Evolutionary conservation across 2,888 invertebrate genomes (phyloP), one percentile per base, ranked within the genome.

Genomic region (Megastigmus dorsalis): DNA sequence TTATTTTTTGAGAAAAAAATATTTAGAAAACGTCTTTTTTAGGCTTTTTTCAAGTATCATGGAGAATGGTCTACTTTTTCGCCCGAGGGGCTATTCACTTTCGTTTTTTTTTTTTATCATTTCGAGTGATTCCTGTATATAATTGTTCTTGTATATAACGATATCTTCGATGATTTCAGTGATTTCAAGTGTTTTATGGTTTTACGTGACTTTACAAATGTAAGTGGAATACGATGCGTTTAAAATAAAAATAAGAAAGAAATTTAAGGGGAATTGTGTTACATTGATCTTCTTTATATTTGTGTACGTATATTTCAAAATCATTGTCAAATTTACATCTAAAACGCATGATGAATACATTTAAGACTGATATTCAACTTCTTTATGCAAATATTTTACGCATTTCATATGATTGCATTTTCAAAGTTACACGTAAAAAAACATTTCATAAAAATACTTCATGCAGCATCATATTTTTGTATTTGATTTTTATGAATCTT

Each of bases 11-110:
- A 33, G 26, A 54, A 57, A 57, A 43, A 26, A 54, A 26, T 30
- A 48, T n/a, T 18, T 20, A 57, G 65, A 33, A 60, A 36, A 43
- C 23, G 6, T 26, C 28, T 55, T 54, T 75, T 52, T 57, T 55
- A 54, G 63, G 15, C 52, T 55, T 57, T 48, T 13, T 41, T 54
- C 20, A 28, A 66, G 43, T 43, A 33, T 50, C 50, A n/a, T 62
- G 43, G 45, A 54, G 30, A 73, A 59, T n/a, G n/a, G n/a, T 28
- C 43, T 36, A 63, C 15, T 50, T 0, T 38, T 18, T 60, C 20
- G 45, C 66, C 66, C 69, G 38, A 63, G 74, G 76, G 76, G 76
- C 74, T 77, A 59, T 77, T 77, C 74, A 77, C 76, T 65, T 23
- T 28, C 15, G 15, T 3, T 9, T 43, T 62, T 68, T n/a, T n/a